Evolutionary conservation across 2,888 invertebrate species (phyloP).

Genomic region (Ichneumoninae sp.): DNA sequence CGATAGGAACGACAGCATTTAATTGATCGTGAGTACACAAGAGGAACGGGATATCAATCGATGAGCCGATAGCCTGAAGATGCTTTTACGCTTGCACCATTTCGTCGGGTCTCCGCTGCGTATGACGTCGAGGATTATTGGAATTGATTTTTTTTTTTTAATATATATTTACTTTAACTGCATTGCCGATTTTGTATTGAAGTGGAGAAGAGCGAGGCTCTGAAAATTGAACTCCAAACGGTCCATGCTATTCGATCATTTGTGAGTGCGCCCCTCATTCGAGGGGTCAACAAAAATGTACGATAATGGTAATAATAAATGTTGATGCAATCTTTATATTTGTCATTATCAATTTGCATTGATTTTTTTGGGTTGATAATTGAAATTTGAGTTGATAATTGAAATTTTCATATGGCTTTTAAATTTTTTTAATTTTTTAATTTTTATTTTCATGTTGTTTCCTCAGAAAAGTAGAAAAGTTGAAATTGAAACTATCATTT

Average conservation of each 20-base stretch:
- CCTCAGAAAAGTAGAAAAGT: too few species aligned
- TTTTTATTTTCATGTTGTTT: too few species aligned
- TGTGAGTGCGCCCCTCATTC: background rate
- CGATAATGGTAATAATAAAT: background rate
- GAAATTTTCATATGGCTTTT: too few species aligned
- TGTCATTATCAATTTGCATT: background rate
- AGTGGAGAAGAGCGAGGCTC: background rate
- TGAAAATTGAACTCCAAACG: background rate
- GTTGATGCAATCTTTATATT: background rate
- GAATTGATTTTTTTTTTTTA: background rate
- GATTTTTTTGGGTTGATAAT: background rate
- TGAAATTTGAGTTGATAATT: too few species aligned
- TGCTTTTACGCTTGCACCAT: constrained; percentile 7
- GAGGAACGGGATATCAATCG: constrained; percentile 29
- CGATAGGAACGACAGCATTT: constrained; percentile 40
- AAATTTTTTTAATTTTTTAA: too few species aligned
- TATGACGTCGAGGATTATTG: constrained; percentile 25
- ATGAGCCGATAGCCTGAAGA: constrained; percentile 20
- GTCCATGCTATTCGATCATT: background rate
- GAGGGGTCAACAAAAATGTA: background rate
- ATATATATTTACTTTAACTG: constrained; percentile 1
- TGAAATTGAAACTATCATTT: too few species aligned
- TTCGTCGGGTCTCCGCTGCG: background rate
- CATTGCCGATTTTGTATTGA: background rate
- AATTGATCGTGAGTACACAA: constrained; percentile 47